Percentiles rank a stretch among this genome's conserved stretches.
These are phyloP conservation scores for Desoria tigrina DNA, from an alignment of 2,888 invertebrate species.

Conservation along the genomic window DNA sequence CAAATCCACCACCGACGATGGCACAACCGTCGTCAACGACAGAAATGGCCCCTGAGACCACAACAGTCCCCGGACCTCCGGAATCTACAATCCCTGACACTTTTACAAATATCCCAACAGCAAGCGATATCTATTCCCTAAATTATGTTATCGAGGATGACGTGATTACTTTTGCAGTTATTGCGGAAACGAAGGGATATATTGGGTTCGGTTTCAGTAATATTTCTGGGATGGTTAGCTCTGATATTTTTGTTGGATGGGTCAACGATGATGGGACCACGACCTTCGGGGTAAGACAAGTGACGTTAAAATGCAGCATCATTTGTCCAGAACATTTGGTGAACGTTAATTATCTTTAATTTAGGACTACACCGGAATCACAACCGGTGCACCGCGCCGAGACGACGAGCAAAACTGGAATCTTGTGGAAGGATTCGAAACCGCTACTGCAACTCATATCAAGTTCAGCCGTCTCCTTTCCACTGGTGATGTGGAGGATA, in stretches of 20 bases:
- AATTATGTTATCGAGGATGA: slow-evolving; percentile 1
- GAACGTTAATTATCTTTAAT: neutral
- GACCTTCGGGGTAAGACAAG: slow-evolving; percentile 10
- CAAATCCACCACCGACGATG: slow-evolving; percentile 12
- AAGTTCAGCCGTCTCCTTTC: neutral
- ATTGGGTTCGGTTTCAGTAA: neutral
- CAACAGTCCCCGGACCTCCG: neutral
- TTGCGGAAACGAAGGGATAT: neutral
- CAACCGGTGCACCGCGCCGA: neutral
- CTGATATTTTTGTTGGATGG: slow-evolving; percentile 14
- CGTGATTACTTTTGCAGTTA: neutral
- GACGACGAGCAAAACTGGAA: neutral
- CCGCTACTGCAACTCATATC: neutral
- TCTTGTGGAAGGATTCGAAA: neutral
- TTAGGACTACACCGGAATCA: neutral
- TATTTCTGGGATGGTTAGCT: slow-evolving; percentile 1
- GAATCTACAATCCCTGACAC: too few relatives aligned
- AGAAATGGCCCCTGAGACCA: neutral
- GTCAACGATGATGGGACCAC: neutral
- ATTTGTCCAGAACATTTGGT: too few relatives aligned
- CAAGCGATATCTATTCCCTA: neutral
- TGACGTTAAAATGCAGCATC: too few relatives aligned
- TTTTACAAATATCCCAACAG: neutral
- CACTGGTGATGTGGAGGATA: neutral
- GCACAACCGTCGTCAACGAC: neutral